Evolutionary conservation across 2,888 invertebrate species (phyloP).

Genomic region (Cheilosia scutellata): DNA sequence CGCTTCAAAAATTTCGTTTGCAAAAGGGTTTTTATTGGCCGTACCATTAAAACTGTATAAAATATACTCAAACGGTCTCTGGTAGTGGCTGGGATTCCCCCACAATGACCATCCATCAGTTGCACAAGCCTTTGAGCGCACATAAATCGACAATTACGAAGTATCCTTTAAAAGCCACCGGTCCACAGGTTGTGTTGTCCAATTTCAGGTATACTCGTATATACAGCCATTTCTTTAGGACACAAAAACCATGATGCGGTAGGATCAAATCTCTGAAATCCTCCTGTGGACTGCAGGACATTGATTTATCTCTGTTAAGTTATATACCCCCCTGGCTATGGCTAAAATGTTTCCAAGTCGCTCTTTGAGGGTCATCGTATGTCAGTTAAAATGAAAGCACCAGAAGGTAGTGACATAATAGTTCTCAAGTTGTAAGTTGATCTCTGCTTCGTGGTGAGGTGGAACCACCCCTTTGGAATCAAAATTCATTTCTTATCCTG

Average conservation of each 20-base stretch:
- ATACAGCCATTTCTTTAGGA: not conserved
- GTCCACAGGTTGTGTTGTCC: too few relatives aligned
- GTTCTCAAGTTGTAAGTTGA: slow-evolving; percentile 56
- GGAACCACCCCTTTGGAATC: not conserved
- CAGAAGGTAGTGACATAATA: slow-evolving; percentile 24
- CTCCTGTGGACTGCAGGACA: slow-evolving; percentile 26
- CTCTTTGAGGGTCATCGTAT: slow-evolving; percentile 7
- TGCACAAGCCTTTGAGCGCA: too few relatives aligned
- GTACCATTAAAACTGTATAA: too few relatives aligned
- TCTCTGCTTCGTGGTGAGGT: not conserved
- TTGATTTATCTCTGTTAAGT: slow-evolving; percentile 63
- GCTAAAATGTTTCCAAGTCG: slow-evolving; percentile 39
- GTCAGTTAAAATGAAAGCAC: not conserved
- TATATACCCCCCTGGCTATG: not conserved
- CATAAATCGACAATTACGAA: too few relatives aligned
- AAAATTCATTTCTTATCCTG: slow-evolving; percentile 61
- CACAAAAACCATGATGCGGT: slow-evolving; percentile 32
- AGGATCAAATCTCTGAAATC: slow-evolving; percentile 26
- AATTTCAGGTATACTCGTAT: too few relatives aligned
- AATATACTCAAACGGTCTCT: too few relatives aligned
- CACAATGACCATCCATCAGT: too few relatives aligned
- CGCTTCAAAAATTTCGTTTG: too few relatives aligned
- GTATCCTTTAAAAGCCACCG: too few relatives aligned
- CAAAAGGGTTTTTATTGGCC: too few relatives aligned
- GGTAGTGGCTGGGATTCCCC: too few relatives aligned